phyloP scores from a whole-genome alignment of 2,113 vertebrate genomes.

The Cepphus grylle region DNA sequence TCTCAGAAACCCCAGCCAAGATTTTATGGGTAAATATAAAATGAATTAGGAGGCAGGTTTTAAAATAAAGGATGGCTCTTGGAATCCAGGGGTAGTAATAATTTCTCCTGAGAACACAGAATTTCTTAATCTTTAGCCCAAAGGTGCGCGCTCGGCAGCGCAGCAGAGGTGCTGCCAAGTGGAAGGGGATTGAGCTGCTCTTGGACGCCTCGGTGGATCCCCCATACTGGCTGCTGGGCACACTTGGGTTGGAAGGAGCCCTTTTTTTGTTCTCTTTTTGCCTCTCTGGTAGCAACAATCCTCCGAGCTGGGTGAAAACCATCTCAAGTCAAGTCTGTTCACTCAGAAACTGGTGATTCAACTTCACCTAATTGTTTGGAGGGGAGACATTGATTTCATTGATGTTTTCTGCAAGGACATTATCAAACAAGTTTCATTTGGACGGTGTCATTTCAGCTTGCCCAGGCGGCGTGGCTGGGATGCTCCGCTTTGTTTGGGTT shows the following conservation, averaged over 20 bases:
- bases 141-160: background rate
- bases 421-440: conserved; percentile 10
- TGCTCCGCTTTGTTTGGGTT: background rate
- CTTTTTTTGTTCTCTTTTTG: background rate
- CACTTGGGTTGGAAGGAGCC: background rate
- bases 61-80: conserved; percentile 31
- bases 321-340: background rate
- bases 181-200: background rate
- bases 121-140: background rate
- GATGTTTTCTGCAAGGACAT: background rate
- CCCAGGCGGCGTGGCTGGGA: background rate
- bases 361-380: background rate
- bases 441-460: background rate
- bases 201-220: background rate
- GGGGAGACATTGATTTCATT: background rate
- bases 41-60: conserved; percentile 14
- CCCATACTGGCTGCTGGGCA: background rate
- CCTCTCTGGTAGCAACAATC: background rate
- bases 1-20: background rate
- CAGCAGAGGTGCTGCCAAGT: rapidly evolving
- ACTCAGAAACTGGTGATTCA: background rate
- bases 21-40: conserved; percentile 32
- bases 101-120: background rate
- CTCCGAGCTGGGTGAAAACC: background rate
- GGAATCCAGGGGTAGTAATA: background rate